Conservation (phyloP, 2,888 invertebrate species). For the Drosophila anomalipes region DNA sequence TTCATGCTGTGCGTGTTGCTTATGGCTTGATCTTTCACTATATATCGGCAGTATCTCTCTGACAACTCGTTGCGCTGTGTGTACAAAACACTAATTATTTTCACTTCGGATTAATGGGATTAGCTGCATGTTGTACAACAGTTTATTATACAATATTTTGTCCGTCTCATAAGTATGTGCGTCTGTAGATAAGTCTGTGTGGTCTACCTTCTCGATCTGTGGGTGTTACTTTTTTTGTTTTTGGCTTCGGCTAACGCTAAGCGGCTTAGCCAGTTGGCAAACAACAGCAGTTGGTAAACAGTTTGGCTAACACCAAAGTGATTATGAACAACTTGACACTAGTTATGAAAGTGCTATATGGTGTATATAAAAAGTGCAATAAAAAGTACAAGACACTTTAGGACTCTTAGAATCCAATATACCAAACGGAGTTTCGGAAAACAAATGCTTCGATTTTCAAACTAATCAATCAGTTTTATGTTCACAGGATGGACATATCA, state of each 20-base stretch:
- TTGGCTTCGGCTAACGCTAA: conserved; percentile 31
- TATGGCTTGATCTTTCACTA: conserved; percentile 40
- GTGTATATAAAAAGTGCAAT: not conserved
- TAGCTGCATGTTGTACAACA: conserved; percentile 78
- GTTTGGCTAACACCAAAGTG: conserved; percentile 4
- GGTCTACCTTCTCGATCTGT: conserved; percentile 23
- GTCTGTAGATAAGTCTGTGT: conserved; percentile 21
- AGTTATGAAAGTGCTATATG: not conserved
- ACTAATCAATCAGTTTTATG: not conserved
- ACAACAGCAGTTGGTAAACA: conserved; percentile 49
- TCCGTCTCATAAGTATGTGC: conserved; percentile 22
- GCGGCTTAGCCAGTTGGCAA: conserved; percentile 47
- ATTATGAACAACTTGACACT: conserved; percentile 10
- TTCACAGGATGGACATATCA: not conserved
- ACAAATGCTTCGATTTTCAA: not conserved
- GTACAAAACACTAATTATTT: conserved; percentile 84
- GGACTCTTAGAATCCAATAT: not conserved
- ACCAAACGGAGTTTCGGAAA: not conserved
- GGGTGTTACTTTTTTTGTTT: conserved; percentile 11
- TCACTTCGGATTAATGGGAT: conserved; percentile 83
- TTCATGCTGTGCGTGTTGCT: conserved; percentile 42
- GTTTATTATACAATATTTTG: conserved; percentile 78
- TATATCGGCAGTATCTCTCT: not conserved
- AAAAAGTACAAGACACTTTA: not conserved
- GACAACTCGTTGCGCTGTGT: conserved; percentile 61